Percentiles rank a stretch among this genome's conserved stretches.
These are phyloP conservation scores for Myrmecobius fasciatus DNA, from an alignment of 2,113 vertebrate species.

Conservation along the genomic window DNA sequence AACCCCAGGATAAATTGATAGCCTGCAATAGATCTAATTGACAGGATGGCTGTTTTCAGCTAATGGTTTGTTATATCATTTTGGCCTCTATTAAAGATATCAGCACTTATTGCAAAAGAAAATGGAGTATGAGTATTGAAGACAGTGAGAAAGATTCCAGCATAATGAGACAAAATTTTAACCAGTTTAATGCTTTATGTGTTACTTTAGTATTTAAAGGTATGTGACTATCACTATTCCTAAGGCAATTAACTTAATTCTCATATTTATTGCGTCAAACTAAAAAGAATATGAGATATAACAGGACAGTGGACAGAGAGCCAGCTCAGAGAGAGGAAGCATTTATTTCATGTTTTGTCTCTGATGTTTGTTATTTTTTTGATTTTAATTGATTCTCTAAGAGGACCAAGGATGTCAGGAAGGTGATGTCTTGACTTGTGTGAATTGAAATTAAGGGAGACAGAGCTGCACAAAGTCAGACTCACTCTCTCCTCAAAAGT, in stretches of 20 bases:
- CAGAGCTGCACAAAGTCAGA: no score
- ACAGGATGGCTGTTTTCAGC: slow-evolving; percentile 62
- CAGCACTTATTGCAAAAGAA: slow-evolving; percentile 57
- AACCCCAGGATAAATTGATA: slow-evolving; percentile 46
- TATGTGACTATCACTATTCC: not conserved
- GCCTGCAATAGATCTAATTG: slow-evolving; percentile 68
- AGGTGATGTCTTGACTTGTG: not conserved
- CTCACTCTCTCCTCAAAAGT: not conserved
- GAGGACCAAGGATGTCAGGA: not conserved
- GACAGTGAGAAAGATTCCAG: not conserved
- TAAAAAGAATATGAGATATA: not conserved
- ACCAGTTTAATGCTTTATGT: slow-evolving; percentile 1
- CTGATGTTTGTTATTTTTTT: not conserved
- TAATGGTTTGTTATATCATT: slow-evolving; percentile 63
- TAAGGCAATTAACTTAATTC: not conserved
- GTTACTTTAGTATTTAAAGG: not conserved
- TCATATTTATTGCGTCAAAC: not conserved
- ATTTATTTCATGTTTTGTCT: not conserved
- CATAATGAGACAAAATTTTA: not conserved
- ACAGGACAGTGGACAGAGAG: not conserved
- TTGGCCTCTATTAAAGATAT: slow-evolving; percentile 70
- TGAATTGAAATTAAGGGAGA: not conserved
- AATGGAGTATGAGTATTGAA: not conserved
- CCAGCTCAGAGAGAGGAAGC: not conserved
- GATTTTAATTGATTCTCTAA: not conserved